phyloP scores from a whole-genome alignment of 2,888 invertebrate genomes.

The Cephus spinipes region DNA sequence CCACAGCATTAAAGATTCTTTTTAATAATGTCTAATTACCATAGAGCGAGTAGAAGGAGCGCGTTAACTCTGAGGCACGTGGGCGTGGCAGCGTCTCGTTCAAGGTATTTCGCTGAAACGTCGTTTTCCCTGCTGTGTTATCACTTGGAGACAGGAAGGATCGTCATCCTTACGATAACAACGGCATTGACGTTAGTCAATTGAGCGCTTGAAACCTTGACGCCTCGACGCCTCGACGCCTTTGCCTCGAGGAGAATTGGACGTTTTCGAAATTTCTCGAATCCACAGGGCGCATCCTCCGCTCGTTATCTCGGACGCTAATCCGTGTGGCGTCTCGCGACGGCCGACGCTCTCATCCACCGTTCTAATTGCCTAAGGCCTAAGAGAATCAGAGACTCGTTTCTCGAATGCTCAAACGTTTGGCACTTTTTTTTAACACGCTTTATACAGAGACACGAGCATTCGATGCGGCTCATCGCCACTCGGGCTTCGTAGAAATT shows the following conservation, averaged over 20 bases:
- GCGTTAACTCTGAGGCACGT: not conserved
- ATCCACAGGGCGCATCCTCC: no score
- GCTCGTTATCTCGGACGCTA: not conserved
- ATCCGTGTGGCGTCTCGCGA: not conserved
- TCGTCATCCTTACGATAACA: not conserved
- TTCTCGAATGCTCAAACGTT: no score
- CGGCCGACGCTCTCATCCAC: not conserved
- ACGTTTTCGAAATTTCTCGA: no score
- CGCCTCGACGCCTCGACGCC: no score
- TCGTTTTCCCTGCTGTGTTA: not conserved
- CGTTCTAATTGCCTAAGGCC: not conserved
- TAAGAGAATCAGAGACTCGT: not conserved
- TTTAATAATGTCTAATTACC: not conserved
- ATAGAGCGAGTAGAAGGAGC: not conserved
- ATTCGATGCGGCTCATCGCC: no score
- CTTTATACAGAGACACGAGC: no score
- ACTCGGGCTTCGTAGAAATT: not conserved
- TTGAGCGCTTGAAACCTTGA: not conserved
- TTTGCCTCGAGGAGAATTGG: no score
- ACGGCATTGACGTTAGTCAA: not conserved
- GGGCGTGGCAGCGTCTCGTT: not conserved
- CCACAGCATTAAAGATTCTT: no score
- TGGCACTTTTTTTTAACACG: no score
- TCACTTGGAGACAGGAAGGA: not conserved
- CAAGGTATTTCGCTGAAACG: not conserved